Percentiles rank a stretch among this genome's conserved stretches.
Evolutionary conservation across 2,113 vertebrate genomes (phyloP).

Genomic region (Nyctibius bracteatus): DNA sequence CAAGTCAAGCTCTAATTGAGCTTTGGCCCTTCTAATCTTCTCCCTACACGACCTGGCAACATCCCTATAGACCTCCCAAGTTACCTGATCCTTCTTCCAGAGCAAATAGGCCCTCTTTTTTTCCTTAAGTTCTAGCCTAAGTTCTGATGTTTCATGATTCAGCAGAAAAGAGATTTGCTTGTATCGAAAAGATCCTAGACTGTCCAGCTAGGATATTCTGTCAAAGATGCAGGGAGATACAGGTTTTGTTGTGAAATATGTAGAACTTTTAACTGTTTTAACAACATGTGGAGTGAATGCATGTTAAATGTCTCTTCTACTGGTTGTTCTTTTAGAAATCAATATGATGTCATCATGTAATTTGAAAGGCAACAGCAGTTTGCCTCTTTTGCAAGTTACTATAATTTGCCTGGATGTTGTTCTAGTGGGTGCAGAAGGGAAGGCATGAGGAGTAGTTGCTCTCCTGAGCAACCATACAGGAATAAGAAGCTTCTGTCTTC

Average conservation of each 20-base stretch:
- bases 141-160: neutral
- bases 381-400: neutral
- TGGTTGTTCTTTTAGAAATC: neutral
- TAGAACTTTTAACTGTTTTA: neutral
- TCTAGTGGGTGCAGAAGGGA: neutral
- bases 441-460: neutral
- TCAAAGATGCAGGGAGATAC: neutral
- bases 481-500: neutral
- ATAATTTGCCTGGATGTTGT: neutral
- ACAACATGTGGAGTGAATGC: neutral
- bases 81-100: too few species aligned
- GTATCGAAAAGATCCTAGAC: neutral
- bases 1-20: too few species aligned
- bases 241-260: neutral
- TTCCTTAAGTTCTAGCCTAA: too few species aligned
- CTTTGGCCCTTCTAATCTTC: too few species aligned
- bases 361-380: neutral
- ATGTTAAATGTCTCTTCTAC: neutral
- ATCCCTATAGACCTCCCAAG: too few species aligned
- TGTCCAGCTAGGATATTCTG: neutral
- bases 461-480: neutral
- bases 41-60: too few species aligned
- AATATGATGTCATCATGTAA: neutral
- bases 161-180: neutral
- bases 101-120: too few species aligned